These are phyloP conservation scores for Lobophora halterata DNA, from an alignment of 2,888 invertebrate species.

Conservation along the genomic window DNA sequence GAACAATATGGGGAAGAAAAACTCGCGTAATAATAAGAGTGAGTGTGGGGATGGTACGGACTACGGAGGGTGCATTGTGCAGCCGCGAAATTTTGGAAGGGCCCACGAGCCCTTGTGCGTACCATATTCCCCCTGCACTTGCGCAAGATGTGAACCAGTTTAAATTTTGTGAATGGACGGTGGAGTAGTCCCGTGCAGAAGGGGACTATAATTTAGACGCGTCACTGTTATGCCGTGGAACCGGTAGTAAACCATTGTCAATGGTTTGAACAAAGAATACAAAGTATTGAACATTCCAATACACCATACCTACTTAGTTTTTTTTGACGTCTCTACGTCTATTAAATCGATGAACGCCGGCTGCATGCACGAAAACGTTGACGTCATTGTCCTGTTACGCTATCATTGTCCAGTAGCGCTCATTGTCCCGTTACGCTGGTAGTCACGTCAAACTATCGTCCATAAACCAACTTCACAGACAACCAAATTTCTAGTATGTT, in stretches of 20 bases:
- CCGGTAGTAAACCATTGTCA: conserved; percentile 40
- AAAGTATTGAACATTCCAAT: too few species aligned
- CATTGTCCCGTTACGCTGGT: too few species aligned
- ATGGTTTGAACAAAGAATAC: too few species aligned
- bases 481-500: too few species aligned
- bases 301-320: too few species aligned
- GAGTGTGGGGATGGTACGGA: conserved; percentile 79
- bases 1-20: conserved; percentile 78
- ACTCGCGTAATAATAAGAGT: conserved; percentile 78
- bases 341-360: too few species aligned
- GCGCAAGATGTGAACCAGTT: conserved; percentile 80
- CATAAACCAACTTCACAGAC: too few species aligned
- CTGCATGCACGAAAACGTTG: too few species aligned
- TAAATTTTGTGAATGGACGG: conserved; percentile 70
- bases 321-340: too few species aligned
- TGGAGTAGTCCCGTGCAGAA: conserved; percentile 56
- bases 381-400: too few species aligned
- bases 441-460: too few species aligned
- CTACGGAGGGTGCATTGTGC: conserved; percentile 80
- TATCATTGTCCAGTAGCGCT: too few species aligned
- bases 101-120: conserved; percentile 74
- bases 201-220: conserved; percentile 55
- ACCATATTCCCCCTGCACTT: conserved; percentile 75
- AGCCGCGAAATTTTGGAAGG: conserved; percentile 78
- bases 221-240: conserved; percentile 42